Base-by-base conservation (phyloP, 1,140 invertebrate genomes). In the Hirudo medicinalis region DNA sequence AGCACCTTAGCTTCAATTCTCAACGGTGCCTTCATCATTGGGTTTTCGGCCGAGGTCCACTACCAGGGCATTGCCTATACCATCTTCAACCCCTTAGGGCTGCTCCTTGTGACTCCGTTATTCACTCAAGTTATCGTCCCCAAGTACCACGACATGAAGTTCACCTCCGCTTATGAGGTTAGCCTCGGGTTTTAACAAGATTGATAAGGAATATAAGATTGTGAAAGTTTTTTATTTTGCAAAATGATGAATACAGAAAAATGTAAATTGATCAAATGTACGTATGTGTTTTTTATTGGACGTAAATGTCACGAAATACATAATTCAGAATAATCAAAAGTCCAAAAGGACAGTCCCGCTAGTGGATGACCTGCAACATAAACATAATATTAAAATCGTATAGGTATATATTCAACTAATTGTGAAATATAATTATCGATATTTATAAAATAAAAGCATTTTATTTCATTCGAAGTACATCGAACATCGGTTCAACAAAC, bases 21-120 rank as follows among this genome's bases (percentile, higher is more conserved):
- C 54, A 71, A 71, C 32, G 70, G 54, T 13, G 54, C 60, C 9
- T 72, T 72, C 55, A 54, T 69, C 49, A 72, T 68, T 15, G 71
- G 49, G 4, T 19, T 66, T 32, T 29, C 40, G n/a, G 70, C 54
- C 70, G 70, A 71, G 32, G 29, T 60, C 36, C 54, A 71, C 55
- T 57, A 71, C 32, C 32, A 71, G 20, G 70, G 57, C 0, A 63
- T 32, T 27, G 70, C 32, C 27, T 0, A 13, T 2, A 63, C 29
- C 69, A 1, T 25, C 69, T 70, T 53, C 19, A 20, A 2, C 17
- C 40, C 70, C 5, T 11, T 71, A 13, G 43, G 54, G 11, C n/a
- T 71, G 6, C 25, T 63, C 20, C 9, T 63, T 9, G n/a, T 54
- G 55, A 15, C 54, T 29, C n/a, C 54, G 17, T 15, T 63, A 13